These are phyloP conservation scores for Eulemur macaco DNA, from an alignment of 2,113 vertebrate species.

Conservation along the genomic window DNA sequence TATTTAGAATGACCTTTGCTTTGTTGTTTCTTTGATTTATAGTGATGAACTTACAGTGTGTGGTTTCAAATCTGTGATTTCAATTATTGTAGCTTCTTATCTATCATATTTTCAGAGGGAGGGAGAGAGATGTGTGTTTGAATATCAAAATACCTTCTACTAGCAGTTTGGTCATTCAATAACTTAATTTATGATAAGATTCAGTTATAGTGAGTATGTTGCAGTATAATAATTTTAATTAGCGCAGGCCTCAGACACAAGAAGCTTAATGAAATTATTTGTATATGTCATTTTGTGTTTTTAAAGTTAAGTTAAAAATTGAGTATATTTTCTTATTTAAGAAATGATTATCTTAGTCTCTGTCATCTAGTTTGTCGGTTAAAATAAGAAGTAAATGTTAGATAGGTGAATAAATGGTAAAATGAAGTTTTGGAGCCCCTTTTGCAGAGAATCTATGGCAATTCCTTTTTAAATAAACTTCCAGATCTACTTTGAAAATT, in stretches of 20 bases:
- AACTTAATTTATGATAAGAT: not conserved
- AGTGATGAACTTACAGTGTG: not conserved
- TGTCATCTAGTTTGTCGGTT: not conserved
- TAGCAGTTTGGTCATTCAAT: not conserved
- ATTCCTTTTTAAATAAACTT: not conserved
- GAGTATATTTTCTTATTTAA: not conserved
- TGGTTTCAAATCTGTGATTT: not conserved
- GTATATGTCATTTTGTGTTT: not conserved
- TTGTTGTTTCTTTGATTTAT: not conserved
- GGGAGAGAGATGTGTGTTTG: not conserved
- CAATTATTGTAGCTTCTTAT: not conserved
- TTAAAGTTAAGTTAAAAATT: not conserved
- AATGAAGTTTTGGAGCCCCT: not conserved
- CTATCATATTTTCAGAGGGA: not conserved
- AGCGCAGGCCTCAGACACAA: not conserved
- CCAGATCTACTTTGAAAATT: not conserved
- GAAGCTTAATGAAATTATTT: not conserved
- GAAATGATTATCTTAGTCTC: not conserved
- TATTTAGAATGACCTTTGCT: not conserved
- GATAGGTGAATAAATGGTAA: not conserved
- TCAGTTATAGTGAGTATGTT: not conserved
- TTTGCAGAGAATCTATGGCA: not conserved
- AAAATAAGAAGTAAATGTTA: not conserved
- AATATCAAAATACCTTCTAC: not conserved
- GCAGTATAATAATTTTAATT: not conserved